Percentiles rank a stretch among this genome's conserved stretches.
phyloP scores from a whole-genome alignment of 2,888 invertebrate species.

The Volucella zonaria region DNA sequence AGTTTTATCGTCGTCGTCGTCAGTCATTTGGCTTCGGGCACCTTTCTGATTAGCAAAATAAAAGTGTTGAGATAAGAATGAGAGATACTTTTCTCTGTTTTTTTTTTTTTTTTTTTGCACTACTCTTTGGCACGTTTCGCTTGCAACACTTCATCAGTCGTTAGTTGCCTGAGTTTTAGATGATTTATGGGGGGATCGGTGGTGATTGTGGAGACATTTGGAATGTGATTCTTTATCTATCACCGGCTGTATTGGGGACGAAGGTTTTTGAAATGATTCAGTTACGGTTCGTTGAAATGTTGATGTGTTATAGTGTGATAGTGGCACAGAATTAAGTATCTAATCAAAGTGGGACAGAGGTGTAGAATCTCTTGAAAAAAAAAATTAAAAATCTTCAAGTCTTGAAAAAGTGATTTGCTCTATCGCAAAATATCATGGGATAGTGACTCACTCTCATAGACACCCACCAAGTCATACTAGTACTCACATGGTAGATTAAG shows the following conservation, averaged over 20 bases:
- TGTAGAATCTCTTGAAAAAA: neutral
- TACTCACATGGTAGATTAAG: neutral
- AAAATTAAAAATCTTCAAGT: neutral
- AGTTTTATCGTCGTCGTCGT: neutral
- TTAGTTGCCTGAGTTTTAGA: neutral
- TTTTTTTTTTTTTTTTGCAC: neutral
- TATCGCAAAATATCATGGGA: constrained; percentile 4
- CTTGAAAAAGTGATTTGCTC: constrained; percentile 26
- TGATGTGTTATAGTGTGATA: constrained; percentile 28
- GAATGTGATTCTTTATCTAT: constrained; percentile 4
- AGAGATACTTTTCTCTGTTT: constrained; percentile 1
- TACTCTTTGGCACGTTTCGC: constrained; percentile 20
- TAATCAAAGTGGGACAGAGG: constrained; percentile 12
- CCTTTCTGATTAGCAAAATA: constrained; percentile 42
- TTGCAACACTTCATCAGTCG: constrained; percentile 12
- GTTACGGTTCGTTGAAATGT: constrained; percentile 35
- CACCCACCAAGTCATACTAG: no score
- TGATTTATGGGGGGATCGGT: constrained; percentile 30
- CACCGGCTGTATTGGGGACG: neutral
- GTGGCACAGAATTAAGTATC: constrained; percentile 14
- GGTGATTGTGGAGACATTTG: constrained; percentile 10
- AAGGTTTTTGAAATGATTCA: constrained; percentile 45
- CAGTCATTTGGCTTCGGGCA: neutral
- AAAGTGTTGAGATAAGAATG: constrained; percentile 37
- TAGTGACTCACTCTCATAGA: constrained; percentile 20